These are phyloP conservation scores for Megalurothrips usitatus DNA, from an alignment of 2,888 invertebrate species.

Conservation along the genomic window DNA sequence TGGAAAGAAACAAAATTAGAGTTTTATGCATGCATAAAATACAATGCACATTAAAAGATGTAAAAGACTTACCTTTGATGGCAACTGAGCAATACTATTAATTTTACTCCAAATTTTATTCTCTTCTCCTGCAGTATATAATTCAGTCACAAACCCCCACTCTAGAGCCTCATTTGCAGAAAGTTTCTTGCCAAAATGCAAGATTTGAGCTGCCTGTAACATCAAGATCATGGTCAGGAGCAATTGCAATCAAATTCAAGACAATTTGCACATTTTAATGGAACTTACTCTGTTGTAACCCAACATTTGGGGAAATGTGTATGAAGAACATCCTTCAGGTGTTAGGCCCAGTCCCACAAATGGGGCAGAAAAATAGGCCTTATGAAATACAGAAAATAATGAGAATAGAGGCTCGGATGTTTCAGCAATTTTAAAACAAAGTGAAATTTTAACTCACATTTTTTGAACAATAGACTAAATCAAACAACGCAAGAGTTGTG, in stretches of 20 bases:
- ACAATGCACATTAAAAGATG: not conserved
- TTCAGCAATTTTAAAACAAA: not conserved
- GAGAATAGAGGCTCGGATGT: not conserved
- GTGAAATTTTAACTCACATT: constrained; percentile 51
- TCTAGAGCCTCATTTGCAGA: constrained; percentile 72
- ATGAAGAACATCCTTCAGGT: constrained; percentile 86
- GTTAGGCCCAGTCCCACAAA: constrained; percentile 79
- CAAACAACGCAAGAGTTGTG: constrained; percentile 79
- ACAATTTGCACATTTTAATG: constrained; percentile 35
- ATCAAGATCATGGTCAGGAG: constrained; percentile 2
- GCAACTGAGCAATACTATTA: constrained; percentile 50
- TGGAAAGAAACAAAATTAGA: constrained; percentile 40
- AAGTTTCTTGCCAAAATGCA: constrained; percentile 69
- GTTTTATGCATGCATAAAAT: not conserved
- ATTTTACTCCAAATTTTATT: constrained; percentile 57
- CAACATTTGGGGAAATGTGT: constrained; percentile 76
- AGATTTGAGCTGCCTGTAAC: constrained; percentile 52
- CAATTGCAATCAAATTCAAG: constrained; percentile 45
- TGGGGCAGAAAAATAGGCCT: constrained; percentile 86
- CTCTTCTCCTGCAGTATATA: constrained; percentile 63
- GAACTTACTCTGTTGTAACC: constrained; percentile 67
- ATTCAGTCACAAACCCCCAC: constrained; percentile 71
- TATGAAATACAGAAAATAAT: constrained; percentile 40
- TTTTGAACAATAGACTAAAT: constrained; percentile 83
- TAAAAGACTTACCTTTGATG: constrained; percentile 42